Conservation (phyloP, 2,888 invertebrate genomes). For the Pomacea canaliculata region DNA sequence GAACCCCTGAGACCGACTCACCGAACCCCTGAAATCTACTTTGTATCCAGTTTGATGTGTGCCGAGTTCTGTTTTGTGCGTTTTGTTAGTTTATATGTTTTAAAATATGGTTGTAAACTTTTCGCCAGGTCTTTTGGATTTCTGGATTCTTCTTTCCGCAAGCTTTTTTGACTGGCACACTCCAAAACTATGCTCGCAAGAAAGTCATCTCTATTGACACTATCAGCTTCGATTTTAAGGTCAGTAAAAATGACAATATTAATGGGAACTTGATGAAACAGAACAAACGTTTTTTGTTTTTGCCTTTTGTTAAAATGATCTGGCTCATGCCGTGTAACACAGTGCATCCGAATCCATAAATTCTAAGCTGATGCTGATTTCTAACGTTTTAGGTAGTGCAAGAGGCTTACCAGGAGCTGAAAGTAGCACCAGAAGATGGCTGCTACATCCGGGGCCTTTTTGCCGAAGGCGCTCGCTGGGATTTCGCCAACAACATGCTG, state of each 20-base stretch:
- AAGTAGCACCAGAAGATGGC: slow-evolving; percentile 64
- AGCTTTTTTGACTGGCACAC: slow-evolving; percentile 71
- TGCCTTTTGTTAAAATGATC: no score
- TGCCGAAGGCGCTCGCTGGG: slow-evolving; percentile 69
- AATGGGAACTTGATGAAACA: neutral
- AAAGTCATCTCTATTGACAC: slow-evolving; percentile 70
- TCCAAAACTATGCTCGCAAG: slow-evolving; percentile 70
- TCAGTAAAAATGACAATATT: slow-evolving; percentile 33
- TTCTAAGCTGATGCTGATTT: no score
- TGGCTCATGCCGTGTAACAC: no score
- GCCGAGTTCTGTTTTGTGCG: neutral
- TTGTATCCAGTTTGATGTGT: neutral
- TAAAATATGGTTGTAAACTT: no score
- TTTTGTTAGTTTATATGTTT: no score
- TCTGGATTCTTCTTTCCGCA: slow-evolving; percentile 75
- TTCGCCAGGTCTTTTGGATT: slow-evolving; percentile 68
- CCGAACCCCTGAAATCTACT: no score
- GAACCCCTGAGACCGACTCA: no score
- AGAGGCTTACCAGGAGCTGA: slow-evolving; percentile 53
- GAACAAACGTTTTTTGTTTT: neutral
- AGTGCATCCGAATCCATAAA: no score
- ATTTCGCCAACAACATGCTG: slow-evolving; percentile 49
- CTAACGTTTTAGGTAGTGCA: slow-evolving; percentile 50
- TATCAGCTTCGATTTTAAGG: slow-evolving; percentile 69
- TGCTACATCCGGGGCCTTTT: slow-evolving; percentile 70